Evolutionary conservation across 2,888 invertebrate species (phyloP).

Genomic region (Lysandra coridon): DNA sequence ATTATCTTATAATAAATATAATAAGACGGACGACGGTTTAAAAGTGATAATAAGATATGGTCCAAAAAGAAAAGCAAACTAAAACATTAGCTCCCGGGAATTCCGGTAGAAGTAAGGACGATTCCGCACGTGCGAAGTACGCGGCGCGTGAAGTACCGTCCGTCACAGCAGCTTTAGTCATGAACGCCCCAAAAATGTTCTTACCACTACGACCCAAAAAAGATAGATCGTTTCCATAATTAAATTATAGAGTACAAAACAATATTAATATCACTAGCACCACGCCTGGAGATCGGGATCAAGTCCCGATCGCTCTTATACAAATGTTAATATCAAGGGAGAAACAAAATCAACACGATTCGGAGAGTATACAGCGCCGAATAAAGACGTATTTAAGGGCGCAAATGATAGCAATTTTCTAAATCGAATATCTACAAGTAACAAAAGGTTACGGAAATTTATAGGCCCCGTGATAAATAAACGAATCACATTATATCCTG

Average conservation of each 20-base stretch:
- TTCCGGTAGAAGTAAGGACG: no score
- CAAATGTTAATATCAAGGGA: slow-evolving; percentile 25
- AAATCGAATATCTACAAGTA: slow-evolving; percentile 34
- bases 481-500: slow-evolving; percentile 16
- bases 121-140: no score
- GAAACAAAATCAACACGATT: slow-evolving; percentile 25
- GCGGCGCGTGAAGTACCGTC: no score
- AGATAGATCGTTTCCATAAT: neutral
- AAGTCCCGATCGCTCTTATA: slow-evolving; percentile 11
- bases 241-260: neutral
- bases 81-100: no score
- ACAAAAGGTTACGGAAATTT: slow-evolving; percentile 33
- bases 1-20: no score
- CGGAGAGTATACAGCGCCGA: slow-evolving; percentile 20
- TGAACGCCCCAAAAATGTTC: neutral
- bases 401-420: slow-evolving; percentile 33
- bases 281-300: neutral
- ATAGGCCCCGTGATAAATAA: slow-evolving; percentile 25
- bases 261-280: slow-evolving; percentile 7
- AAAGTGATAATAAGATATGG: no score
- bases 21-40: no score
- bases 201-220: neutral
- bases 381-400: slow-evolving; percentile 30
- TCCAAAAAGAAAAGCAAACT: no score
- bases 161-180: no score